These are phyloP conservation scores for Ferrisia virgata DNA, from an alignment of 2,888 invertebrate species.

Conservation along the genomic window DNA sequence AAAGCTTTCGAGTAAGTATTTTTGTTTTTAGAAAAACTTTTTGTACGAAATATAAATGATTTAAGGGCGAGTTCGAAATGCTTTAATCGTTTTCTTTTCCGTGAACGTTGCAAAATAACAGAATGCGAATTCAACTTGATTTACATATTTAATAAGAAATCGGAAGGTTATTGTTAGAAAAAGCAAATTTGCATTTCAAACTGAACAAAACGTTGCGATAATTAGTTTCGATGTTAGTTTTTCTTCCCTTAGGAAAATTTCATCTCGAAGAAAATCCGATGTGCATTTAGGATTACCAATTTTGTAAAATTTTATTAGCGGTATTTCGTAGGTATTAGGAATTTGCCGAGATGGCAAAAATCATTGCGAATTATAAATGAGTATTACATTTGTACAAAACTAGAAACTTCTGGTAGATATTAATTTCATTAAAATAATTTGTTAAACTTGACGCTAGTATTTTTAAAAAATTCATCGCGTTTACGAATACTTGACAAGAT, in stretches of 20 bases:
- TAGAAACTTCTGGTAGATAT: neutral
- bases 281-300: neutral
- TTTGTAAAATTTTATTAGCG: neutral
- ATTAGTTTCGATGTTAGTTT: neutral
- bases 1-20: neutral
- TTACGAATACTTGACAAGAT: slow-evolving; percentile 8
- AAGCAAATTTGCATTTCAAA: slow-evolving; percentile 18
- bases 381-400: neutral
- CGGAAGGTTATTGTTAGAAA: neutral
- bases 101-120: neutral
- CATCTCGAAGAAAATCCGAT: neutral
- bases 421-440: neutral
- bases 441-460: neutral
- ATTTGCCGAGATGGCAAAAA: neutral
- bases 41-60: neutral
- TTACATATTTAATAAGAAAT: slow-evolving; percentile 32
- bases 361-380: neutral
- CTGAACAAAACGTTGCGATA: slow-evolving; percentile 8
- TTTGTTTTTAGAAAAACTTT: slow-evolving; percentile 4
- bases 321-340: neutral
- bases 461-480: neutral
- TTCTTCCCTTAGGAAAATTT: neutral
- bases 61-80: neutral
- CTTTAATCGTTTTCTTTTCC: slow-evolving; percentile 22
- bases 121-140: neutral